phyloP scores from a whole-genome alignment of 2,888 invertebrate genomes.

The Spisula subtruncata region DNA sequence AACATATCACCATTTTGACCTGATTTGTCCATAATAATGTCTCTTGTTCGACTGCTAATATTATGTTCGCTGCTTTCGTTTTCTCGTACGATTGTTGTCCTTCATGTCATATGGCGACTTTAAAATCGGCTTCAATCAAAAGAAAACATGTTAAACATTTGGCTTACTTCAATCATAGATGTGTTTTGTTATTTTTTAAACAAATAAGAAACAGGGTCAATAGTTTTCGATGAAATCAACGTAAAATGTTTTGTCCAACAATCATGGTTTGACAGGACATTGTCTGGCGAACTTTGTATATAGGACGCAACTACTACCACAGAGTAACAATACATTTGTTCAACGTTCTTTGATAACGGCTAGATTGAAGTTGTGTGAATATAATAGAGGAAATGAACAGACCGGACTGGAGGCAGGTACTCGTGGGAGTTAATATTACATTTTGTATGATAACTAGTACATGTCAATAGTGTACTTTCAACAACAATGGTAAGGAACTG shows the following conservation, averaged over 20 bases:
- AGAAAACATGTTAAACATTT: slow-evolving; percentile 11
- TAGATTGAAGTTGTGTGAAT: not conserved
- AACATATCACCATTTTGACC: not conserved
- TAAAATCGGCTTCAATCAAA: not conserved
- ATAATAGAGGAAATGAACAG: not conserved
- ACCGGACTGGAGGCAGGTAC: not conserved
- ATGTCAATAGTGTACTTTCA: not conserved
- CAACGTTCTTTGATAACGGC: not conserved
- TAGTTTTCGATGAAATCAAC: not conserved
- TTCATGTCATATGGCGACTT: slow-evolving; percentile 10
- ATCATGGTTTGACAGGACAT: not conserved
- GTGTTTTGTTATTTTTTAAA: slow-evolving; percentile 1
- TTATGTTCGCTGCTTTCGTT: not conserved
- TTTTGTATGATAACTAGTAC: not conserved
- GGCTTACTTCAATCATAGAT: not conserved
- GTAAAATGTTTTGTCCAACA: not conserved
- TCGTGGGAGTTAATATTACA: not conserved
- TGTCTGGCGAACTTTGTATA: not conserved
- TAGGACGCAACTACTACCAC: not conserved
- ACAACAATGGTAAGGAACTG: not conserved
- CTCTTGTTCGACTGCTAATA: not conserved
- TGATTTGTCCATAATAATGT: not conserved
- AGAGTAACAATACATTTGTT: not conserved
- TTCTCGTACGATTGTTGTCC: not conserved
- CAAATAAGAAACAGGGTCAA: not conserved